Percentiles rank a stretch among this genome's conserved stretches.
Conservation (phyloP, 2,797 vertebrate species). For the Squalus acanthias region DNA sequence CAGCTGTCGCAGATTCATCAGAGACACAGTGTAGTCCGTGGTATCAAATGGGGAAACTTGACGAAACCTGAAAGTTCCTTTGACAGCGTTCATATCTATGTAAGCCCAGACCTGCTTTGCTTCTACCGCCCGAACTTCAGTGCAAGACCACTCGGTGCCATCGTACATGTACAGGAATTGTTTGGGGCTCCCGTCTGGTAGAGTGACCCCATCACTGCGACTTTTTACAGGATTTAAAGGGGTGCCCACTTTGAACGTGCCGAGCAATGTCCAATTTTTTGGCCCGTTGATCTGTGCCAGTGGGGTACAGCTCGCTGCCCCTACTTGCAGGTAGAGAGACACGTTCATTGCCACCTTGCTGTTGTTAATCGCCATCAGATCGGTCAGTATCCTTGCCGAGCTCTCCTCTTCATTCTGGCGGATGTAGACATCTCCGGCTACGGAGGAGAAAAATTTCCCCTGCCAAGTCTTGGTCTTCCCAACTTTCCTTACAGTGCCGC, state of each 20-base stretch:
- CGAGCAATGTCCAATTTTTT: constrained; percentile 48
- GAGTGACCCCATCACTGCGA: constrained; percentile 48
- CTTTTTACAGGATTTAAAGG: constrained; percentile 53
- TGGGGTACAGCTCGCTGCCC: constrained; percentile 48
- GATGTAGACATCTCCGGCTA: constrained; percentile 64
- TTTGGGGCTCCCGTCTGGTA: neutral
- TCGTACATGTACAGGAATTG: constrained; percentile 52
- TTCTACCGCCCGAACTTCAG: constrained; percentile 51
- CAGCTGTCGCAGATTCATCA: constrained; percentile 52
- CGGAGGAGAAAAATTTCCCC: constrained; percentile 55
- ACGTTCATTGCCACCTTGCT: constrained; percentile 43
- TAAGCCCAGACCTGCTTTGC: constrained; percentile 55
- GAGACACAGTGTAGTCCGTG: constrained; percentile 55
- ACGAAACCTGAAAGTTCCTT: constrained; percentile 57
- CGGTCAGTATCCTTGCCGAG: constrained; percentile 50
- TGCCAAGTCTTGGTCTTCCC: constrained; percentile 48
- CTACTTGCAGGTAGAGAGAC: constrained; percentile 47
- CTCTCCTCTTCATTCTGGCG: constrained; percentile 46
- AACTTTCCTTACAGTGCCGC: constrained; percentile 51
- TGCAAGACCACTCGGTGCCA: constrained; percentile 51
- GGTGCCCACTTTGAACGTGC: constrained; percentile 54
- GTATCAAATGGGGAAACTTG: constrained; percentile 66
- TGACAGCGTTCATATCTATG: constrained; percentile 62
- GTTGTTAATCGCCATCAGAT: constrained; percentile 51
- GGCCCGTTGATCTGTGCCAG: constrained; percentile 46